A percentile compares a stretch with the other conserved stretches of the same genome.
Evolutionary conservation across 1,140 invertebrate genomes (phyloP).

Genomic region (Ceratosolen fusciceps): DNA sequence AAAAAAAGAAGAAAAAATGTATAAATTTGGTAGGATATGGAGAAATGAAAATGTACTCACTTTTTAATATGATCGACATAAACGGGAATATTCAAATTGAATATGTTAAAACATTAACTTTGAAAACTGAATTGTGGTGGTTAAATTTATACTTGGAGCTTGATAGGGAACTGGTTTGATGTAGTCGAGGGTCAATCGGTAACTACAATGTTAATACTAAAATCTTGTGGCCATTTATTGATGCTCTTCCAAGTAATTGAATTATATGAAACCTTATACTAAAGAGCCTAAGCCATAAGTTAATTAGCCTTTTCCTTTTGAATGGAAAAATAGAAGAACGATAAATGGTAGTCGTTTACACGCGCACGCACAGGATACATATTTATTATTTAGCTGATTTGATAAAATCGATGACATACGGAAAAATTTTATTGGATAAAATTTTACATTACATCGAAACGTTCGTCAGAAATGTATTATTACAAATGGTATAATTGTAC

Average conservation of each 20-base stretch:
- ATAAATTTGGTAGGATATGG: not conserved
- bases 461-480: not conserved
- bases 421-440: conserved; percentile 25
- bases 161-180: conserved; percentile 7
- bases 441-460: not conserved
- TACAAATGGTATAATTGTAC: not conserved
- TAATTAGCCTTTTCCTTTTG: conserved; percentile 61
- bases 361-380: conserved; percentile 21
- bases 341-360: conserved; percentile 25
- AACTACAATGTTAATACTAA: conserved; percentile 57
- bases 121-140: too few relatives aligned
- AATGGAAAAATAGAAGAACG: conserved; percentile 53
- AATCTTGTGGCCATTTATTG: conserved; percentile 61
- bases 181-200: conserved; percentile 51
- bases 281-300: conserved; percentile 59
- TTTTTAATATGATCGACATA: conserved; percentile 9
- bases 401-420: conserved; percentile 26
- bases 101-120: conserved; percentile 5
- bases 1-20: not conserved
- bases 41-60: conserved; percentile 37
- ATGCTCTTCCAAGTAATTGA: conserved; percentile 66
- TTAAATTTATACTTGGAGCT: conserved; percentile 9
- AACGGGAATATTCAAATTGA: conserved; percentile 17
- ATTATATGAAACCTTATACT: conserved; percentile 65
- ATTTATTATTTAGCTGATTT: conserved; percentile 15